Evolutionary conservation across 2,797 vertebrate genomes (phyloP).

Genomic region (Neosilurus mollespiculum): DNA sequence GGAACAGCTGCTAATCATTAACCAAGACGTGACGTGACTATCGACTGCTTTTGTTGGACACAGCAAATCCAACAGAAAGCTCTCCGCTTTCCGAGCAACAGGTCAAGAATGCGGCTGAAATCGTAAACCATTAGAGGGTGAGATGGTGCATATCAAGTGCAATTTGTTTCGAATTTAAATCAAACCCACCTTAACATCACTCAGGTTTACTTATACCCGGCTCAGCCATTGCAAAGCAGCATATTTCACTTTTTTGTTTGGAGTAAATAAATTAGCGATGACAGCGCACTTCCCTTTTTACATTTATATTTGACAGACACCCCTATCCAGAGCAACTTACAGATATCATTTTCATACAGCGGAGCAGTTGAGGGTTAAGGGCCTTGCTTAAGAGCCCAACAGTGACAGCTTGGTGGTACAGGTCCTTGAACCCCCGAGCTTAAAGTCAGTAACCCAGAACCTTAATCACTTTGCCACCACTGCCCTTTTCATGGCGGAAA

Average conservation of each 20-base stretch:
- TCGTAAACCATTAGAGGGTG: constrained; percentile 25
- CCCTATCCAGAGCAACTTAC: too few species aligned
- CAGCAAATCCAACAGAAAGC: constrained; percentile 7
- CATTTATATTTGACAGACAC: too few species aligned
- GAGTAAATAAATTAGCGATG: constrained; percentile 46
- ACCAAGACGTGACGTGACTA: constrained; percentile 7
- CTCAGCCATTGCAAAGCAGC: constrained; percentile 51
- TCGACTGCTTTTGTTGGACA: constrained; percentile 30
- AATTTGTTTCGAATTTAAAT: constrained; percentile 40
- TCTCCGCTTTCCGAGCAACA: constrained; percentile 6
- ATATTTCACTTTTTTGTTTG: constrained; percentile 36
- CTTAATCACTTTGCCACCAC: too few species aligned
- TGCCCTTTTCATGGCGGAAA: background rate
- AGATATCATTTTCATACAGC: too few species aligned
- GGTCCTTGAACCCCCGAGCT: too few species aligned
- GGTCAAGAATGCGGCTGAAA: constrained; percentile 35
- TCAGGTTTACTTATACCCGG: too few species aligned
- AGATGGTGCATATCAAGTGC: constrained; percentile 39
- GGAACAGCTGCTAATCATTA: constrained; percentile 30
- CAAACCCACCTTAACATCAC: constrained; percentile 19
- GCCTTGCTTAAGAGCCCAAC: too few species aligned
- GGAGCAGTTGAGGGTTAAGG: too few species aligned
- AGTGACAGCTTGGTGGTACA: too few species aligned
- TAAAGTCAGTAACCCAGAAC: too few species aligned
- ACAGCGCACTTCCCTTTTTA: constrained; percentile 41